Evolutionary conservation across 2,113 vertebrate genomes (phyloP).

Genomic region (Phylloscopus trochilus): DNA sequence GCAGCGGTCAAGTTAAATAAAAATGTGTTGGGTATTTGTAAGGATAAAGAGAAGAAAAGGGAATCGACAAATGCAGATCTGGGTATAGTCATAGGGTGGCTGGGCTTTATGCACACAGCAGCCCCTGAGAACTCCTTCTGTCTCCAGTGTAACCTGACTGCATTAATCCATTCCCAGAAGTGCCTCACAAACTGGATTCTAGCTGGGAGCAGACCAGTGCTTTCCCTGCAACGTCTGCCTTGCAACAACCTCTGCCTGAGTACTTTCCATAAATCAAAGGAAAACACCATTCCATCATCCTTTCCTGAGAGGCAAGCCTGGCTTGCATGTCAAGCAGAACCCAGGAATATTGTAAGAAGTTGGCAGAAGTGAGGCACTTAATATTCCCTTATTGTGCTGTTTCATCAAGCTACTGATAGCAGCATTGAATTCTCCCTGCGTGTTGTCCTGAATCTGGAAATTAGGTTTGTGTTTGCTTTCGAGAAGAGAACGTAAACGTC

Average conservation of each 20-base stretch:
- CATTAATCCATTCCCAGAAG: not conserved
- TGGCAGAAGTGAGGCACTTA: not conserved
- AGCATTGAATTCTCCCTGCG: not conserved
- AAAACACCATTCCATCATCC: not conserved
- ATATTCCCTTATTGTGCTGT: not conserved
- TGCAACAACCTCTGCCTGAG: not conserved
- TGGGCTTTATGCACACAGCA: not conserved
- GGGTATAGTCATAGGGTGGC: not conserved
- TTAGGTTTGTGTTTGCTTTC: not conserved
- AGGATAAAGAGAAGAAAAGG: not conserved
- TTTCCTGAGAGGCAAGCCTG: not conserved
- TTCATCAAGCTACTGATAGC: not conserved
- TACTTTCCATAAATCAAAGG: not conserved
- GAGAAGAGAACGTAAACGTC: not conserved
- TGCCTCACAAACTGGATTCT: not conserved
- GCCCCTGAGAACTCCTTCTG: not conserved
- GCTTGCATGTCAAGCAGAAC: not conserved
- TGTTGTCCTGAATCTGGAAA: not conserved
- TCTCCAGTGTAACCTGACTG: not conserved
- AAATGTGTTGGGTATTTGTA: not conserved
- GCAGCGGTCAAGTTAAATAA: accelerated
- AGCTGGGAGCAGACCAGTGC: not conserved
- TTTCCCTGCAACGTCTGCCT: not conserved
- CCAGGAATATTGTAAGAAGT: not conserved
- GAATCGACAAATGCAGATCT: not conserved